Evolutionary conservation across 2,113 vertebrate species (phyloP).

Genomic region (Nesoenas mayeri): DNA sequence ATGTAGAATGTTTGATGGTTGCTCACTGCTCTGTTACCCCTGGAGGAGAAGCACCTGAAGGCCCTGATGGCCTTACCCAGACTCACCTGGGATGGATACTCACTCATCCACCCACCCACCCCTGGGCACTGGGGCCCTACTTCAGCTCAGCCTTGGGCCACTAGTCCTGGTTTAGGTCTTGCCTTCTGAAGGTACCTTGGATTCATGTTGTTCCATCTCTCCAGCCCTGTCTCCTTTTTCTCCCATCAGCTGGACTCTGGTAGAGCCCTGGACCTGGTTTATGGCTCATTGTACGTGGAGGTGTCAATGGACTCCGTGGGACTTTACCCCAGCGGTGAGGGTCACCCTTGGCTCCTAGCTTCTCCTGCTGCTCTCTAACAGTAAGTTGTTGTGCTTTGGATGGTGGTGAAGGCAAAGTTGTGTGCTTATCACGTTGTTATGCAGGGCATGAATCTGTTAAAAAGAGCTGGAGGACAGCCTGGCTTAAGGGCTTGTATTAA

Average conservation of each 20-base stretch:
- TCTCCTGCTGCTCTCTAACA: neutral
- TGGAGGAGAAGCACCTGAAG: neutral
- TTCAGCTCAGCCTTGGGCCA: neutral
- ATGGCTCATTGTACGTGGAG: rapidly evolving
- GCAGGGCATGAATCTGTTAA: rapidly evolving
- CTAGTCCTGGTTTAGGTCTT: rapidly evolving
- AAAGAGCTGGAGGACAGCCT: neutral
- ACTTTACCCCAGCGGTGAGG: rapidly evolving
- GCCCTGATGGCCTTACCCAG: neutral
- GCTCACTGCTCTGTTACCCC: neutral
- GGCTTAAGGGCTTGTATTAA: neutral
- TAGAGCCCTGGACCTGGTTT: rapidly evolving
- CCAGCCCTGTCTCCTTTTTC: rapidly evolving
- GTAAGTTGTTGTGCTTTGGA: rapidly evolving
- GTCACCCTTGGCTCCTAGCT: rapidly evolving
- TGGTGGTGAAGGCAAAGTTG: neutral
- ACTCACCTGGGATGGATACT: neutral
- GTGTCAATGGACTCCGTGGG: rapidly evolving
- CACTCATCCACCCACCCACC: no score
- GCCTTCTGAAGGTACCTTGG: neutral
- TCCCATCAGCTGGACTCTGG: neutral
- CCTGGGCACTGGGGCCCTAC: rapidly evolving
- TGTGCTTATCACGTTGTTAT: rapidly evolving
- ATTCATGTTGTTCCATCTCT: rapidly evolving
- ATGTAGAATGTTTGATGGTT: rapidly evolving